Base-by-base conservation (phyloP, 1,140 invertebrate genomes). In the Drosophila rufa region DNA sequence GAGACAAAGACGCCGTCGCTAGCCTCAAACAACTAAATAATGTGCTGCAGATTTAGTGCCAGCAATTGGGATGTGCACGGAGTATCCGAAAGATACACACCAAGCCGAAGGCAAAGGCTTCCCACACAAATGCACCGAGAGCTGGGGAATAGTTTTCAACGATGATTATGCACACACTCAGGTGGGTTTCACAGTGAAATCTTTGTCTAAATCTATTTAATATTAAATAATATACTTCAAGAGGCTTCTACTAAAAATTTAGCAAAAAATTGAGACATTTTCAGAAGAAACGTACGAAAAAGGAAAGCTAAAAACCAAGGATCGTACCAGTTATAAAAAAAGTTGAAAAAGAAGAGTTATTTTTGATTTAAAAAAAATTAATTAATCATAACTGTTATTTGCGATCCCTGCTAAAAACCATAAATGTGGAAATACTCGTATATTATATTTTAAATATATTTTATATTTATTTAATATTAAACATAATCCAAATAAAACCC, bases 21-120 rank as follows among this genome's bases (percentile, higher is more conserved):
- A 33, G 43, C 40, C 74, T 50, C 85, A 80, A 89, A 89, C 85
- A 89, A 84, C 84, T 89, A 90, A 90, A 89, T 89, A 89, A 89
- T 90, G 85, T 90, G 78, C 85, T 47, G 55, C 56, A 89, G 83
- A 84, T 89, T 90, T 90, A 81, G 73, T 81, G 78, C 50, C 57
- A 25, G 57, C 47, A 56, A 56, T 25, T 56, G 53, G 53, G 19
- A 15, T 22, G 40, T 47, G 43, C 15, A 38, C 12, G 17, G 6
- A 60, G 43, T 59, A 74, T 57, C 62, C 50, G 47, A 67, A 56
- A 84, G 58, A 67, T 75, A 70, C 79, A 86, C 66, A 73, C 60
- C 38, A 65, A 57, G 45, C 9, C 38, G 61, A 57, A 48, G 9
- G 33, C 8, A 9, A 8, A 38, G 33, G 14, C 4, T 4, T 0